phyloP scores from a whole-genome alignment of 2,797 vertebrate species.

The Rhynchonycteris naso region DNA sequence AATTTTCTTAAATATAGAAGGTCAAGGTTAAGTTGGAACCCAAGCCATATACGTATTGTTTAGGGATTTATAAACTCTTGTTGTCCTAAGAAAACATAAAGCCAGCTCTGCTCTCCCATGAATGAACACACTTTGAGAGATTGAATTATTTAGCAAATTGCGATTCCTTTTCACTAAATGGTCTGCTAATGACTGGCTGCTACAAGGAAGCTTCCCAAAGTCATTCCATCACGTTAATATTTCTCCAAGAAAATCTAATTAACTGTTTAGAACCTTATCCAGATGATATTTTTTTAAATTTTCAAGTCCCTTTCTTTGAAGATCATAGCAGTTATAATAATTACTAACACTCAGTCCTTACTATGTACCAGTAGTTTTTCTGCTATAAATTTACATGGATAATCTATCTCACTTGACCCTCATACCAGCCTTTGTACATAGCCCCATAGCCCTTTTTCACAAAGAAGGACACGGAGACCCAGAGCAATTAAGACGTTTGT shows the following conservation, averaged over 20 bases:
- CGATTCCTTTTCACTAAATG: conserved; percentile 48
- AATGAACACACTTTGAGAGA: background rate
- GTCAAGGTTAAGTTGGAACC: background rate
- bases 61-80: background rate
- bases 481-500: background rate
- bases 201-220: background rate
- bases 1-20: background rate
- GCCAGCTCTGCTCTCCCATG: background rate
- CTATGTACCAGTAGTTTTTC: background rate
- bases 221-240: background rate
- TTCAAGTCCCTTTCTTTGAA: conserved; percentile 39
- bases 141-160: conserved; percentile 50
- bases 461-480: background rate
- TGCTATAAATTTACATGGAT: background rate
- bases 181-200: conserved; percentile 38
- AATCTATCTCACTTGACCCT: background rate
- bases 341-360: background rate
- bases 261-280: background rate
- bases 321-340: background rate
- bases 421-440: background rate
- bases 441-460: background rate
- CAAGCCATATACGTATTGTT: background rate
- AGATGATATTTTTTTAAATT: background rate
- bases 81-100: background rate
- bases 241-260: background rate